These are phyloP conservation scores for Oceanites oceanicus DNA, from an alignment of 2,113 vertebrate species.

Conservation along the genomic window DNA sequence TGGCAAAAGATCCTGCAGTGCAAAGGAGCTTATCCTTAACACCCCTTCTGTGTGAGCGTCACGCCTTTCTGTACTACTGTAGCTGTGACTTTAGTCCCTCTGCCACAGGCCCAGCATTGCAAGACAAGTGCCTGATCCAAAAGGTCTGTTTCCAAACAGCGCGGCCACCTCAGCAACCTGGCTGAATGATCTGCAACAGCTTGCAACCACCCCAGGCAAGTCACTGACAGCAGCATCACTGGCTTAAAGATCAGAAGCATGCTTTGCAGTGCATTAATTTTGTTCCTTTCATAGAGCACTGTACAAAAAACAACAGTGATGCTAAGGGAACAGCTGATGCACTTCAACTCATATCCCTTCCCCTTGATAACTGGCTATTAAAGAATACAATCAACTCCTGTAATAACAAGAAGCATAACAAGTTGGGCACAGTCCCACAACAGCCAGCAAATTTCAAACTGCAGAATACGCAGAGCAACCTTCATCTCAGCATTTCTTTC, in stretches of 20 bases:
- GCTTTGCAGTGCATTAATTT: background rate
- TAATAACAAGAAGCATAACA: background rate
- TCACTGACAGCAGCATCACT: background rate
- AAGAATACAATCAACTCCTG: background rate
- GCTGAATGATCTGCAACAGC: background rate
- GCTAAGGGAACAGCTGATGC: background rate
- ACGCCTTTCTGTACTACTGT: fast-evolving
- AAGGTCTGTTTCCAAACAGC: background rate
- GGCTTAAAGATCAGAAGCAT: background rate
- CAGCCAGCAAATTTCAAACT: background rate
- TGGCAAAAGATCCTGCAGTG: background rate
- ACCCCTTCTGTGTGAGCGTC: fast-evolving
- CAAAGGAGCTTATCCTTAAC: background rate
- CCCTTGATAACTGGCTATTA: background rate
- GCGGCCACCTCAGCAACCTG: background rate
- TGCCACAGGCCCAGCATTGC: background rate
- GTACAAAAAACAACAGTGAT: background rate
- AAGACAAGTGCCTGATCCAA: background rate
- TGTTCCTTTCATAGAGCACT: background rate
- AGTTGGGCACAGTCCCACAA: background rate
- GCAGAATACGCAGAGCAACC: background rate
- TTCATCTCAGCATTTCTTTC: background rate
- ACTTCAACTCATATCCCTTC: background rate
- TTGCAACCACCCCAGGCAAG: fast-evolving
- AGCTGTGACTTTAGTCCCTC: background rate